Conservation (phyloP, 2,888 invertebrate species). For the Brassicogethes aeneus region DNA sequence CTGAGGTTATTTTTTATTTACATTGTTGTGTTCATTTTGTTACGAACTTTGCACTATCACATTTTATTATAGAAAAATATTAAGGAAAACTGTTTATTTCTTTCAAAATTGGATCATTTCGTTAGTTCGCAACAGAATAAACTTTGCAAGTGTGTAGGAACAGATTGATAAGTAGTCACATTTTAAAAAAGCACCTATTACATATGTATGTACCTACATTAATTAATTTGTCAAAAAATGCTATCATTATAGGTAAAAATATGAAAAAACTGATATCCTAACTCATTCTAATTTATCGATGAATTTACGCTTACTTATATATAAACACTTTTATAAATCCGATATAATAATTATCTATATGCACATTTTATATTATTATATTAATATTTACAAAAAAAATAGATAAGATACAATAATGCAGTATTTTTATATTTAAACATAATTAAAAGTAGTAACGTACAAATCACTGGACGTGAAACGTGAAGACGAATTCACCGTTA, state of each 20-base stretch:
- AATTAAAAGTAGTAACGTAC: constrained; percentile 35
- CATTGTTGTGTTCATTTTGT: background rate
- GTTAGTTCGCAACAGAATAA: too few relatives aligned
- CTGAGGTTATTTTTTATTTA: constrained; percentile 2
- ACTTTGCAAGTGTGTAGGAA: too few relatives aligned
- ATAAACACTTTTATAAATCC: constrained; percentile 40
- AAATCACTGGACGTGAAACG: constrained; percentile 41
- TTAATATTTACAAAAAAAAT: constrained; percentile 42
- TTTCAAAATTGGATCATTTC: too few relatives aligned
- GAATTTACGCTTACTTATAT: constrained; percentile 34
- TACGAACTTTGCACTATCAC: background rate
- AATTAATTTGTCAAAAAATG: constrained; percentile 28
- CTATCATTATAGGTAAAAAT: constrained; percentile 26
- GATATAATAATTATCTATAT: constrained; percentile 41
- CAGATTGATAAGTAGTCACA: constrained; percentile 18
- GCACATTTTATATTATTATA: constrained; percentile 41
- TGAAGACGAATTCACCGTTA: constrained; percentile 35
- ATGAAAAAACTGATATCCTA: constrained; percentile 30
- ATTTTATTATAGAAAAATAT: background rate
- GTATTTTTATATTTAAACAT: constrained; percentile 26
- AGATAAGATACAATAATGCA: constrained; percentile 35
- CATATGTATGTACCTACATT: constrained; percentile 24
- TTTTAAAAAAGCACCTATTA: constrained; percentile 26
- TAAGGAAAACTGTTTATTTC: too few relatives aligned
- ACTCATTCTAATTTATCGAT: constrained; percentile 35